Base-by-base conservation (phyloP, 2,888 invertebrate genomes). In the Tenthredo livida region DNA sequence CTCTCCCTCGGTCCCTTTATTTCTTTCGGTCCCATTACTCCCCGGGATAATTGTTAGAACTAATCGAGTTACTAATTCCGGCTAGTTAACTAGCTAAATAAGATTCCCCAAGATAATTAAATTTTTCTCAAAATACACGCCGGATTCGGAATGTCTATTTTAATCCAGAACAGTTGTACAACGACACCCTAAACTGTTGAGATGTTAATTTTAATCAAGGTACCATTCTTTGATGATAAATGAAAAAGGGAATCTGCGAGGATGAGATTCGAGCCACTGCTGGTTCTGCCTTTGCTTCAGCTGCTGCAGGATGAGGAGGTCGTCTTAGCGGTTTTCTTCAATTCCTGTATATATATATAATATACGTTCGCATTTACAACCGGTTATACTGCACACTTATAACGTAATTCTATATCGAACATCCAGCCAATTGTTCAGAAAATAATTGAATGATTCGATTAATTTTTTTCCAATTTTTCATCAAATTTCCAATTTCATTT, bases 281-380 rank as follows among this genome's bases (percentile, higher is more conserved):
- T 43, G 43, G 15, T 33, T 47, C 47, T 47, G 47, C 12, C n/a
- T 6, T n/a, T 1, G n/a, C n/a, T 54, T 54, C 54, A 54, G 54
- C 54, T 40, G 21, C 25, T 43, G 21, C n/a, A n/a, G n/a, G n/a
- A n/a, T n/a, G 72, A 73, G 12, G 72, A 73, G 72, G 72, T 73
- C 72, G 72, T 17, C 72, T 73, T 73, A 73, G 72, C 72, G 72
- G 72, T 73, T 73, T 54, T 54, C 54, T 73, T 73, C 72, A 21
- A 73, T 43, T 73, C 17, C 72, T 17, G n/a, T n/a, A n/a, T n/a
- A n/a, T n/a, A n/a, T n/a, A n/a, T n/a, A n/a, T n/a, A n/a, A 21
- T 73, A 73, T 72, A 72, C 37, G 37, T 72, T 9, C 40, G 40
- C 43, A 73, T 73, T 40, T 12, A 33, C 67, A 67, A 67, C 67